A percentile compares a stretch with the other conserved stretches of the same genome.
Conservation (phyloP, 92 coral and sea anemone species). For the Phenganax subtilis region DNA sequence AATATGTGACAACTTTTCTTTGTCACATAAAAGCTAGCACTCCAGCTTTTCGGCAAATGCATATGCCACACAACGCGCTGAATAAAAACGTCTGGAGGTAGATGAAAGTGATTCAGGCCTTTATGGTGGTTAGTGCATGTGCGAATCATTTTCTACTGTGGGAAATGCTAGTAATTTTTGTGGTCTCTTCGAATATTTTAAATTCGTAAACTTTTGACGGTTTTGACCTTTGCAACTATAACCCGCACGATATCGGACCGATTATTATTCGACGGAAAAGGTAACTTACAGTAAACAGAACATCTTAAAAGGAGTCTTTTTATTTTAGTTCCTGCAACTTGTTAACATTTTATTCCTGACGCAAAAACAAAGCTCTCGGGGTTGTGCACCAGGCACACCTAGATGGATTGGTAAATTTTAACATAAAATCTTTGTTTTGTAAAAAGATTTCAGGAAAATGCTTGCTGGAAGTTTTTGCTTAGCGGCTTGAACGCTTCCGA, state of each 20-base stretch:
- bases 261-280: neutral
- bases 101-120: no score
- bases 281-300: neutral
- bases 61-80: no score
- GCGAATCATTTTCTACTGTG: no score
- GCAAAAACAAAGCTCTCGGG: neutral
- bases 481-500: neutral
- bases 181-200: no score
- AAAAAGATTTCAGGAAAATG: neutral
- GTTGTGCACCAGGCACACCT: conserved; percentile 1
- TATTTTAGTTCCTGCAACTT: neutral
- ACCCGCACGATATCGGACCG: neutral
- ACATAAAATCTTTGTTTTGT: conserved; percentile 2
- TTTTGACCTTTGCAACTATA: neutral
- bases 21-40: no score
- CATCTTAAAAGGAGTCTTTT: neutral
- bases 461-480: neutral
- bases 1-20: no score
- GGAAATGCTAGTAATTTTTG: no score
- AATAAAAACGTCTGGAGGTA: no score
- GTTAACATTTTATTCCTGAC: neutral
- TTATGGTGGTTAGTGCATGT: no score
- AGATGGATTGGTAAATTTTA: neutral
- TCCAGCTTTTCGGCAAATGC: no score
- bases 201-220: no score